A percentile compares a stretch with the other conserved stretches of the same genome.
Conservation (phyloP, 2,797 vertebrate species). For the Myotis myotis region DNA sequence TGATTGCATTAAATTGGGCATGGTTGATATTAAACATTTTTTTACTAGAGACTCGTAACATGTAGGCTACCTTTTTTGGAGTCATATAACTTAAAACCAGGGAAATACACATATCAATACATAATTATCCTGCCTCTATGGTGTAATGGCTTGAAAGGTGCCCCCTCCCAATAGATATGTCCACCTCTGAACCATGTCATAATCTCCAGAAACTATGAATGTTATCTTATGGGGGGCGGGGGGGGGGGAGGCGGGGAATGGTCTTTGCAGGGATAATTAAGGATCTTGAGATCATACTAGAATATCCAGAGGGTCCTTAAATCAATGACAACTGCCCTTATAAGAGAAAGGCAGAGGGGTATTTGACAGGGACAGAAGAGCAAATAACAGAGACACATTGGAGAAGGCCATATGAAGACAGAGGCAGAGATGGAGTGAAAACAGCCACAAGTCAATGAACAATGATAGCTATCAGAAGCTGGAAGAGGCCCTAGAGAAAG, state of each 20-base stretch:
- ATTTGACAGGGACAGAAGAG: neutral
- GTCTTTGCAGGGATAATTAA: neutral
- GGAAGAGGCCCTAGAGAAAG: neutral
- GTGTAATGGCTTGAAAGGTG: neutral
- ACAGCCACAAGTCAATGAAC: neutral
- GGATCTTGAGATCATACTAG: neutral
- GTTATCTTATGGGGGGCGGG: neutral
- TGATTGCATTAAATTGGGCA: slow-evolving; percentile 3
- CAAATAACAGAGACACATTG: neutral
- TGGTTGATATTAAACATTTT: neutral
- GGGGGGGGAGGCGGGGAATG: neutral
- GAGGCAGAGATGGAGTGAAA: neutral
- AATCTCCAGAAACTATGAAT: neutral
- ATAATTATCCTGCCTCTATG: neutral
- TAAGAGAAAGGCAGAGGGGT: neutral
- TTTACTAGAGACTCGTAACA: slow-evolving; percentile 31
- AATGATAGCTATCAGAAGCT: neutral
- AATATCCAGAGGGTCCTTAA: neutral
- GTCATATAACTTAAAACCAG: neutral
- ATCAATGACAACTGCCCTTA: neutral
- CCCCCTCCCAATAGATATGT: neutral
- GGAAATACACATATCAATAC: neutral
- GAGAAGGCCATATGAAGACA: neutral
- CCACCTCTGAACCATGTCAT: neutral
- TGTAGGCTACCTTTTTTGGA: neutral